Evolutionary conservation across 2,888 invertebrate species (phyloP), one percentile per base, ranked within the genome.

Genomic region (Sinotaia quadrata): DNA sequence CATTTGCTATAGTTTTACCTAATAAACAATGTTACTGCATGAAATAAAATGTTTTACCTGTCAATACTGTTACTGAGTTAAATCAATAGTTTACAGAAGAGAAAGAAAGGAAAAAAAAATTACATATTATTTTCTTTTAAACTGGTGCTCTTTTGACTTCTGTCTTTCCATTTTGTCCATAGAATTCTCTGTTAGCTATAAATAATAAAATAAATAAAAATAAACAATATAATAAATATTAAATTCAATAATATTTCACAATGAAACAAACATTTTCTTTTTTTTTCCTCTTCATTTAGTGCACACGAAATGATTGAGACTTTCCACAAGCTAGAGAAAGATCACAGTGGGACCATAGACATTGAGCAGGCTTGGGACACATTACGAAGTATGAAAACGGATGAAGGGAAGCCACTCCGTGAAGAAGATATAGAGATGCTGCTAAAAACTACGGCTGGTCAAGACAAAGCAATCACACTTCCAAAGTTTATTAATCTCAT

Each of bases 401-500:
- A 70, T 15, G 49, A 71, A 18, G 83, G 80, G 8, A 73, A 75
- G 7, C 31, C 58, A 7, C 71, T 79, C 2, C 59, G 66, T 27
- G 81, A 80, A 5, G 71, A 74, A 21, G 78, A 81, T 15, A 71
- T 82, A 4, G 80, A 80, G 36, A 71, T 73, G 31, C 75, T 78
- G 44, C 78, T 84, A 18, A 80, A 76, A 63, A 71, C 74, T 8
- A 72, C 79, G 0, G 79, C 81, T 21, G 77, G 81, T 0, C 75
- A 75, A 10, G 81, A 83, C 27, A 81, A 79, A 61, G 71, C 62
- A 31, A 81, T 86, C 24, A 84, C 86, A 69, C 67, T 82, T 49
- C 79, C 77, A 31, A 79, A 82, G 56, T 86, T 85, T 69, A 80
- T 83, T 33, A 80, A 81, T 73, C 72, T 86, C 27, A 72, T 86